phyloP scores from a whole-genome alignment of 2,888 invertebrate species.

The Eupeodes luniger region DNA sequence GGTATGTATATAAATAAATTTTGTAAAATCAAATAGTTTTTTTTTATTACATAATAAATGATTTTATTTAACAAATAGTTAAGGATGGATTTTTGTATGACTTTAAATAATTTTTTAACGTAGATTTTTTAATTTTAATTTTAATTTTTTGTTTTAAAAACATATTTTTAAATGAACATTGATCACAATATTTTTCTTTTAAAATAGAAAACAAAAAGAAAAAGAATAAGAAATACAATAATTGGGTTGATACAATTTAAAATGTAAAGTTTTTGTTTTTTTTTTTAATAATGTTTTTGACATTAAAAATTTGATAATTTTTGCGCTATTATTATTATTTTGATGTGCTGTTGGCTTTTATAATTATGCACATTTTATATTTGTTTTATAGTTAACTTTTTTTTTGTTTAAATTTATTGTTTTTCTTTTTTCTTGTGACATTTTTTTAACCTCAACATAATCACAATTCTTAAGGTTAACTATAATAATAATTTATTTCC shows the following conservation, averaged over 20 bases:
- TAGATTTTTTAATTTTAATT: conserved; percentile 23
- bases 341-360: conserved; percentile 49
- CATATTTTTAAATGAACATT: conserved; percentile 62
- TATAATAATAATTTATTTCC: conserved; percentile 26
- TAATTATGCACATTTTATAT: conserved; percentile 13
- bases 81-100: conserved; percentile 66
- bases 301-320: conserved; percentile 45
- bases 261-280: conserved; percentile 51
- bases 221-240: neutral
- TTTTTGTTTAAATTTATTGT: neutral
- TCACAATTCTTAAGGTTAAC: conserved; percentile 53
- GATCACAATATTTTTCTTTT: conserved; percentile 62
- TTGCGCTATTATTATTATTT: conserved; percentile 55
- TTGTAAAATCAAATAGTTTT: conserved; percentile 20
- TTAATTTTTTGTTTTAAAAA: conserved; percentile 36
- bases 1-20: conserved; percentile 37
- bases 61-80: conserved; percentile 43
- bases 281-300: conserved; percentile 26
- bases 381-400: neutral
- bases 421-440: neutral
- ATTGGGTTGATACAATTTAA: conserved; percentile 56
- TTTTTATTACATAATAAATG: conserved; percentile 33
- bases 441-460: conserved; percentile 20
- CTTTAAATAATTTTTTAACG: neutral
- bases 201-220: conserved; percentile 26